A percentile compares a stretch with the other conserved stretches of the same genome.
phyloP scores from a whole-genome alignment of 2,113 vertebrate genomes.

The Orientallactaga bullata region DNA sequence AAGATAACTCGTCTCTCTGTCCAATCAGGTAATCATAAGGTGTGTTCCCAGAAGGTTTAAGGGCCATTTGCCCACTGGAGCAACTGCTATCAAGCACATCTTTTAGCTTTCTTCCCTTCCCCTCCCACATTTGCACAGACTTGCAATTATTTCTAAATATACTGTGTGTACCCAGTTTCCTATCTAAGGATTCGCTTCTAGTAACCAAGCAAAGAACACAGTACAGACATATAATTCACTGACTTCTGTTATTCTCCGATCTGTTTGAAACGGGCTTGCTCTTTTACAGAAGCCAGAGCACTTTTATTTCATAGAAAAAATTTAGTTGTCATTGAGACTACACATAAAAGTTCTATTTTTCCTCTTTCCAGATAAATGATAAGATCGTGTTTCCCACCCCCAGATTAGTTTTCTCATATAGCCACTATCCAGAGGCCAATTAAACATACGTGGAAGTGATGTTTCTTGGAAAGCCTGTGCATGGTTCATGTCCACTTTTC shows the following conservation, averaged over 20 bases:
- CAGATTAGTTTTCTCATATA: background rate
- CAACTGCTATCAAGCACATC: background rate
- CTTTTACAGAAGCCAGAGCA: background rate
- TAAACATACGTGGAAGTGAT: background rate
- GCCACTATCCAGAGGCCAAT: background rate
- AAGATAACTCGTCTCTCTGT: background rate
- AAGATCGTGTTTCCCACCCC: background rate
- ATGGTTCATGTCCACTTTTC: background rate
- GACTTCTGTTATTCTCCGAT: background rate
- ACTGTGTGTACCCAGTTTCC: background rate
- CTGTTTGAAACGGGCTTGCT: slow-evolving; percentile 1
- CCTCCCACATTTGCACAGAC: background rate
- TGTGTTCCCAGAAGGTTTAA: background rate
- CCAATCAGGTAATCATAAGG: background rate
- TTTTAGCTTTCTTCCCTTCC: background rate
- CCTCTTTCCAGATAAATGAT: background rate
- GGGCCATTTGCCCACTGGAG: background rate
- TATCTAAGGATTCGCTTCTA: background rate
- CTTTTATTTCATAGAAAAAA: slow-evolving; percentile 58
- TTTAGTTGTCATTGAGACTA: background rate
- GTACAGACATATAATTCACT: background rate
- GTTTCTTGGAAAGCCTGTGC: background rate
- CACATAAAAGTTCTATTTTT: background rate
- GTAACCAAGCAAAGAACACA: background rate
- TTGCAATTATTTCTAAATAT: background rate